These are phyloP conservation scores for Calcarius lapponicus DNA, from an alignment of 2,797 vertebrate species.

Conservation along the genomic window DNA sequence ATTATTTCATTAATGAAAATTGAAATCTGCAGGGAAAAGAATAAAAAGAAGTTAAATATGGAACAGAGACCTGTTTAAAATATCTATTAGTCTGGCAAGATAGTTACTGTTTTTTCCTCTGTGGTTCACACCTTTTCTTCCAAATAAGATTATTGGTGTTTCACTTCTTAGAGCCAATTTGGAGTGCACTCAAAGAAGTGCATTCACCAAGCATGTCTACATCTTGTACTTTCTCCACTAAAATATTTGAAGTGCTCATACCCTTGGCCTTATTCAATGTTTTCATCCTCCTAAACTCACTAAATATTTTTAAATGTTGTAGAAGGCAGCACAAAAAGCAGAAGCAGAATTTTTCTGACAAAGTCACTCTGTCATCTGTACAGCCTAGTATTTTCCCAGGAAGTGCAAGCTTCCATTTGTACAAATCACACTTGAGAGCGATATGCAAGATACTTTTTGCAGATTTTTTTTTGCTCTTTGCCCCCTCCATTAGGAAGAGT, in stretches of 20 bases:
- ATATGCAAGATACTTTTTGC: background rate
- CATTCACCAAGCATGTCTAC: background rate
- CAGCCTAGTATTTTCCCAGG: background rate
- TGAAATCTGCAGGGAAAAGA: background rate
- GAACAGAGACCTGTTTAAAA: background rate
- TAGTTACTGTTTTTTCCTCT: background rate
- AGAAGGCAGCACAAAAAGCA: background rate
- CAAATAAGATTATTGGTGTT: conserved; percentile 1
- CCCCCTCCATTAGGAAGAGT: background rate
- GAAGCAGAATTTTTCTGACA: background rate
- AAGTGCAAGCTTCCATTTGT: background rate
- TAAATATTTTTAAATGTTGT: background rate
- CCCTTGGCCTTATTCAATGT: background rate
- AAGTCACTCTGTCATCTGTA: background rate
- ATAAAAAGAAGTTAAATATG: background rate
- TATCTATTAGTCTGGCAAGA: background rate
- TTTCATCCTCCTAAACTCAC: background rate
- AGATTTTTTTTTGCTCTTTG: background rate
- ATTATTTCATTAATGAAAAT: background rate
- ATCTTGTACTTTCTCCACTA: background rate
- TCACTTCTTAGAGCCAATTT: background rate
- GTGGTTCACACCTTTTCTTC: background rate
- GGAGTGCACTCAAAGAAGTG: background rate
- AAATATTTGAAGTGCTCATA: background rate
- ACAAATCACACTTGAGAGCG: background rate